phyloP scores from a whole-genome alignment of 2,888 invertebrate species.

The Aromia moschata region DNA sequence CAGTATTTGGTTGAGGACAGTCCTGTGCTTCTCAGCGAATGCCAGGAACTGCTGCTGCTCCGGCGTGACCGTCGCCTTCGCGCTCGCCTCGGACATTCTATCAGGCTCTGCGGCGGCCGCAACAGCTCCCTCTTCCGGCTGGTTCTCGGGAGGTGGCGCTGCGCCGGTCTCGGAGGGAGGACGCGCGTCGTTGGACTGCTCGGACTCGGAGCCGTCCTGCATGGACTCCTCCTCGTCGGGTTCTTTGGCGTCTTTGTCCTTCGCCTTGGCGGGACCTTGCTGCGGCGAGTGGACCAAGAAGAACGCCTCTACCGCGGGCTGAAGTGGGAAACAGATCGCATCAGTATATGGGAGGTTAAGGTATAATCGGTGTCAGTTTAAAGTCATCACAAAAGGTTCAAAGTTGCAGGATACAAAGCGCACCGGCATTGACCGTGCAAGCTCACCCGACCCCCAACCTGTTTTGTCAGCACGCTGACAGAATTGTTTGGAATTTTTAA shows the following conservation, averaged over 20 bases:
- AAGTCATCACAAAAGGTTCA: too few species aligned
- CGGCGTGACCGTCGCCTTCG: slow-evolving; percentile 49
- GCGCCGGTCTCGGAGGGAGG: background rate
- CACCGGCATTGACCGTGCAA: too few species aligned
- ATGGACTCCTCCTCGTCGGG: slow-evolving; percentile 28
- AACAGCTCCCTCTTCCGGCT: slow-evolving; percentile 14
- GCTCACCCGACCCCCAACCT: too few species aligned
- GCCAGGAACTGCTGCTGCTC: slow-evolving; percentile 81
- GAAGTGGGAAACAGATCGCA: too few species aligned
- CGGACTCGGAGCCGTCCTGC: slow-evolving; percentile 31
- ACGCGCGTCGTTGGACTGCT: slow-evolving; percentile 22
- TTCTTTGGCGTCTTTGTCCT: slow-evolving; percentile 41
- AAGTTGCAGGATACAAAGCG: too few species aligned
- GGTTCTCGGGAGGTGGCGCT: background rate
- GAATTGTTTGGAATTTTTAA: too few species aligned
- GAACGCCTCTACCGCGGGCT: slow-evolving; percentile 90
- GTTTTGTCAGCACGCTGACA: too few species aligned
- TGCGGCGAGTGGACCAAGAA: slow-evolving; percentile 84
- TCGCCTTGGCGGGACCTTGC: slow-evolving; percentile 59
- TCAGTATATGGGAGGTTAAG: too few species aligned
- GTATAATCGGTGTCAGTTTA: too few species aligned
- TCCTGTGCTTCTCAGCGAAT: slow-evolving; percentile 88
- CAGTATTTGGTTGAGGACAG: slow-evolving; percentile 88
- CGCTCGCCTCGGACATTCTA: slow-evolving; percentile 17
- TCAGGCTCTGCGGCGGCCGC: slow-evolving; percentile 24